Base-by-base conservation (phyloP, 2,113 vertebrate genomes). In the Lynx canadensis region DNA sequence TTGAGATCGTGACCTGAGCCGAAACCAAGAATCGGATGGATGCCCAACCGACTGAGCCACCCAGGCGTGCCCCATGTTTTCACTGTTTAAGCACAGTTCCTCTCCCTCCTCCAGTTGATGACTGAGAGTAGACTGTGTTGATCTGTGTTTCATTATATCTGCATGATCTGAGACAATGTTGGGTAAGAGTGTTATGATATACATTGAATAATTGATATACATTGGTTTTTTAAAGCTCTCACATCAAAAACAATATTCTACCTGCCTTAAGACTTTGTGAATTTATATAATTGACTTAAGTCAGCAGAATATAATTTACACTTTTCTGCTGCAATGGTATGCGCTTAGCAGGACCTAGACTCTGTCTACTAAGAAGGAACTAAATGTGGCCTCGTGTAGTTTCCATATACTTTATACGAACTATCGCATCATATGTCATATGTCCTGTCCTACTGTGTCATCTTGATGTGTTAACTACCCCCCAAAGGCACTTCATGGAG, bases 241-340 rank as follows among this genome's bases (percentile, higher is more conserved):
- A 81, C 27, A 66, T 79, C 69, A 89, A 57, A 90, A 94, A 41
- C 23, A 33, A 45, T 60, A 31, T 68, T 68, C 52, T 94, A 36
- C 25, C 36, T 52, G n/a, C 60, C 21, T 52, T 73, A 89, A 80
- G 31, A 60, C 38, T 84, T 29, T 60, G 12, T 57, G 14, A 92
- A 81, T 81, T 95, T 81, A 52, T 52, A 76, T 86, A 71, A 60
- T 52, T 82, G 33, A 68, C 12, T 68, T 78, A 15, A 60, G 10
- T 85, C 69, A 90, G 48, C 31, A 86, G 85, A 76, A 89, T 79
- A 50, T 84, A 95, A 63, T 90, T 87, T 97, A 41, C 80, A 71
- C 16, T 21, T 85, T 92, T 74, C 85, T 81, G 23, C 27, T 68
- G 84, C 12, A 74, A 12, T 79, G 36, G 10, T 92, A 74, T 89